Evolutionary conservation across 2,888 invertebrate species (phyloP), one percentile per base, ranked within the genome.

Genomic region (Parnassius smintheus): DNA sequence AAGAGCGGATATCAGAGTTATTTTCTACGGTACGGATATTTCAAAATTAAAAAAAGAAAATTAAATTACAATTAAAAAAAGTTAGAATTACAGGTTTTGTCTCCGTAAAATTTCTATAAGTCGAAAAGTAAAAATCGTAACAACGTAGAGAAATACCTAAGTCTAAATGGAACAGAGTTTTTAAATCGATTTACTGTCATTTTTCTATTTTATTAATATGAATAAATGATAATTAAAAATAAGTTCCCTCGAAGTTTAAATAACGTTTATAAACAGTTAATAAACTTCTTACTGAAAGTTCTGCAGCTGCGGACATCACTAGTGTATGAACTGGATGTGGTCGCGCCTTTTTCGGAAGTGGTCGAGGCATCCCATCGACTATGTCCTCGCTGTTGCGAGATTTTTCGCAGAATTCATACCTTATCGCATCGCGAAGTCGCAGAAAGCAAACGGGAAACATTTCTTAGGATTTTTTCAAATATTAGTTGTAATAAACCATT

Each of bases 281-380:
- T 35, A 35, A 35, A 35, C 35, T 35, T 35, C 7, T 35, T 35
- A 35, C 35, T 35, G 35, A 35, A 49, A 62, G 13, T 35, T 57
- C 45, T 18, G 18, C 18, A 18, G 45, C 52, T 22, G 41, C 18
- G 48, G 25, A n/a, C 59, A 50, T 52, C 59, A 56, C 63, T 59
- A 59, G 35, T 35, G 4, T 50, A 25, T 46, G 54, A 44, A 67
- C 71, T 70, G 65, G 73, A 70, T 67, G 66, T 66, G 67, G 72
- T 72, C 74, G 62, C 71, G 71, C 81, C 81, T 79, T 83, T 81
- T 83, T 76, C 62, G 81, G 82, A 76, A 75, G 72, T 66, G 66
- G 73, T 70, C 72, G 68, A 57, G 69, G 66, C 70, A 59, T 58
- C 61, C 50, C 55, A 53, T 58, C 61, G 54, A 25, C 53, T 60